Evolutionary conservation across 2,888 invertebrate species (phyloP).

Genomic region (Anoplius nigerrimus): DNA sequence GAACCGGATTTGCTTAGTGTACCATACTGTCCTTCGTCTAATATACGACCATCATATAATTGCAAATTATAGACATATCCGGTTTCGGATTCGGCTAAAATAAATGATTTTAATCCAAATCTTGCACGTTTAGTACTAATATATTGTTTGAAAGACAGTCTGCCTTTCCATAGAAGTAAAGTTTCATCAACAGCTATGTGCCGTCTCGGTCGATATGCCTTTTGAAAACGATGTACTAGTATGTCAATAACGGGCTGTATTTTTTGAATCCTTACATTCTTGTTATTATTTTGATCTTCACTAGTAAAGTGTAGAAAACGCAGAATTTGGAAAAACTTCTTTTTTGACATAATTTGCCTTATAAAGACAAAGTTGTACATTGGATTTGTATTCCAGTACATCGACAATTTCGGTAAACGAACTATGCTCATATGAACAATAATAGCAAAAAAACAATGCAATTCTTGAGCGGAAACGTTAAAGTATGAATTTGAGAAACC

Average conservation of each 20-base stretch:
- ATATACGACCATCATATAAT: slow-evolving; percentile 17
- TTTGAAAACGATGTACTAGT: slow-evolving; percentile 17
- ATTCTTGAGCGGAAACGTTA: slow-evolving; percentile 1
- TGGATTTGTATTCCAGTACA: slow-evolving; percentile 10
- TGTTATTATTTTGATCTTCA: slow-evolving; percentile 15
- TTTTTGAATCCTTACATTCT: slow-evolving; percentile 6
- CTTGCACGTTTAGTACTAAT: slow-evolving; percentile 7
- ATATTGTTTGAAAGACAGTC: slow-evolving; percentile 6
- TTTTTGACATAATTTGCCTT: slow-evolving; percentile 7
- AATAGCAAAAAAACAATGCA: slow-evolving; percentile 11
- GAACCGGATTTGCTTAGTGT: slow-evolving; percentile 11
- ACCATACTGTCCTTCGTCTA: neutral
- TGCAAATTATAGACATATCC: slow-evolving; percentile 26
- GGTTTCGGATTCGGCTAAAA: slow-evolving; percentile 22
- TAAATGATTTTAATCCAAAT: slow-evolving; percentile 21
- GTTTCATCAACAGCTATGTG: slow-evolving; percentile 15
- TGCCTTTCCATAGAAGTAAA: slow-evolving; percentile 12
- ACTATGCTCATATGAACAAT: slow-evolving; percentile 5
- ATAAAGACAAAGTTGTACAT: slow-evolving; percentile 1
- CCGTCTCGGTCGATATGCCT: slow-evolving; percentile 18
- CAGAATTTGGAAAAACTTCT: no score
- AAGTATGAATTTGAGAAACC: neutral
- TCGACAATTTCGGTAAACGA: slow-evolving; percentile 8
- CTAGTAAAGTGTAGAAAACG: slow-evolving; percentile 14
- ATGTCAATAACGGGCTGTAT: slow-evolving; percentile 21